Conservation (phyloP, 2,888 invertebrate genomes). For the Epinotia brunnichana region DNA sequence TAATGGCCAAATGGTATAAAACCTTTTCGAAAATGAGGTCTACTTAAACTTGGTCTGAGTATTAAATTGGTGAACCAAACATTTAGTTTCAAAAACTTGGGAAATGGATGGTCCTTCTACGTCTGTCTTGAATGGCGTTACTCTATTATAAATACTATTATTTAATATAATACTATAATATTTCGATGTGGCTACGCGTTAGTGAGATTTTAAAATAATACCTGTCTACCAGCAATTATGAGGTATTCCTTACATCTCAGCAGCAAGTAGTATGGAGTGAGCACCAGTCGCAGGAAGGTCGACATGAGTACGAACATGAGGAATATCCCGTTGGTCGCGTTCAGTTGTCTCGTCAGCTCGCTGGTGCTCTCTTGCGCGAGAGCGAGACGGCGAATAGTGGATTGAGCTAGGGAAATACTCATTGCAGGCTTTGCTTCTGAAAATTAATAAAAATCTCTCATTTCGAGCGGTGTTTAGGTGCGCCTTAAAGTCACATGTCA, state of each 20-base stretch:
- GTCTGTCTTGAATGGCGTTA: too few species aligned
- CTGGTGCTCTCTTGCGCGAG: conserved; percentile 68
- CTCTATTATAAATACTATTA: too few species aligned
- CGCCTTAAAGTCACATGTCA: neutral
- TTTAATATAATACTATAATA: too few species aligned
- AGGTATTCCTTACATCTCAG: conserved; percentile 56
- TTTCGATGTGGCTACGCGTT: too few species aligned
- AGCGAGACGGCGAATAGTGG: conserved; percentile 61
- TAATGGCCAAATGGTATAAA: too few species aligned
- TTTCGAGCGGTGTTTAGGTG: neutral
- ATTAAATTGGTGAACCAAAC: too few species aligned
- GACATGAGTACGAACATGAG: conserved; percentile 69
- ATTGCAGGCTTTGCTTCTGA: neutral
- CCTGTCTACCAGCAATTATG: neutral
- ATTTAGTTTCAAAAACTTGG: too few species aligned
- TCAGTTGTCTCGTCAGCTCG: conserved; percentile 67
- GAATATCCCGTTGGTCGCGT: conserved; percentile 66
- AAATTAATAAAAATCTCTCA: neutral
- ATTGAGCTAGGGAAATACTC: conserved; percentile 30
- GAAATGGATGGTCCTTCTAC: too few species aligned
- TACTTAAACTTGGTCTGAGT: too few species aligned
- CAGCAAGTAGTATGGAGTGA: conserved; percentile 78
- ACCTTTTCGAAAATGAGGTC: too few species aligned
- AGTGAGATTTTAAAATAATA: neutral
- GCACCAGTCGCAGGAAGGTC: conserved; percentile 76